These are phyloP conservation scores for Casuarius casuarius DNA, from an alignment of 2,113 vertebrate genomes.

Conservation along the genomic window DNA sequence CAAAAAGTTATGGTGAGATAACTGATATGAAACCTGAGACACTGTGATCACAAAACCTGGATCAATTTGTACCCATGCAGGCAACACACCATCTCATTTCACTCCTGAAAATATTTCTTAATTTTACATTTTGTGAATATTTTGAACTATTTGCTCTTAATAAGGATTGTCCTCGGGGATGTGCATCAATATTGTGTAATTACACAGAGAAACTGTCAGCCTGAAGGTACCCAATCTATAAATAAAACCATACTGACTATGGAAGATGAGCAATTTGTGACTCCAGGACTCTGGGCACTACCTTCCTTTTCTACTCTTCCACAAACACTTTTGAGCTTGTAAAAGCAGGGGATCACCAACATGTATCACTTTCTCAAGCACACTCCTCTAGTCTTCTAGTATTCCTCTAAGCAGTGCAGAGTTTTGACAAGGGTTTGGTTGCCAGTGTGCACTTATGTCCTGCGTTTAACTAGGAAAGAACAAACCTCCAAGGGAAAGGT, in stretches of 20 bases:
- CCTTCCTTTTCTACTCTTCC: not conserved
- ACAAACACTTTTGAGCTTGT: not conserved
- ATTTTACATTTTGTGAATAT: conserved; percentile 28
- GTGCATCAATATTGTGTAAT: not conserved
- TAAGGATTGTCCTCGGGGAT: fast-evolving
- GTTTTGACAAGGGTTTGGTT: not conserved
- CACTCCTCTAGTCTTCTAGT: not conserved
- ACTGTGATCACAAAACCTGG: not conserved
- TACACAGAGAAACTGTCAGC: not conserved
- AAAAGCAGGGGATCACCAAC: fast-evolving
- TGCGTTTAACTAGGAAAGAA: not conserved
- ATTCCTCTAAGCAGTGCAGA: not conserved
- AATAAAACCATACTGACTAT: fast-evolving
- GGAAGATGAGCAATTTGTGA: not conserved
- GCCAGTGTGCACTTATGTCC: not conserved
- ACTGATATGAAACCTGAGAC: conserved; percentile 10
- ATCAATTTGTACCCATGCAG: conserved; percentile 31
- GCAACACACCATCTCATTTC: not conserved
- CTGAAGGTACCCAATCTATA: not conserved
- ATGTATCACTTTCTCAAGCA: not conserved
- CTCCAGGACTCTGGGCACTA: not conserved
- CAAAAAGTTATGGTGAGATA: conserved; percentile 22
- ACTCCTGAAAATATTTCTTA: conserved; percentile 21
- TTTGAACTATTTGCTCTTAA: conserved; percentile 30
- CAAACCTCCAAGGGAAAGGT: not conserved